phyloP scores from a whole-genome alignment of 2,888 invertebrate genomes.

The Meteorus colon region DNA sequence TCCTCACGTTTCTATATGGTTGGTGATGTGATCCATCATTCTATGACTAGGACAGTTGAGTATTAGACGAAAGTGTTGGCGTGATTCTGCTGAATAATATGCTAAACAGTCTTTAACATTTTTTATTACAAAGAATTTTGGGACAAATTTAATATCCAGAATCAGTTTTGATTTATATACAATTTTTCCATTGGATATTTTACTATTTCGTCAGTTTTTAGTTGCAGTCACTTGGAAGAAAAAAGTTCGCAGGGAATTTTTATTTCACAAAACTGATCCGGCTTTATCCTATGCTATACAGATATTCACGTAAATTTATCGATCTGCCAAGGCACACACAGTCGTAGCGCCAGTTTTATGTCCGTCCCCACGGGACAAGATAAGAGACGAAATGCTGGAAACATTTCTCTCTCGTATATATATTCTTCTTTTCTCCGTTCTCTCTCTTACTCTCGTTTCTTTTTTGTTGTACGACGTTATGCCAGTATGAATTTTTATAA shows the following conservation, averaged over 20 bases:
- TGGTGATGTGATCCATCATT: conserved; percentile 63
- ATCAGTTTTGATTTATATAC: conserved; percentile 7
- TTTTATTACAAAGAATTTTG: conserved; percentile 8
- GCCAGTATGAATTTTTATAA: conserved; percentile 70
- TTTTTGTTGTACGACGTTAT: conserved; percentile 17
- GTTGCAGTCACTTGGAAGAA: conserved; percentile 50
- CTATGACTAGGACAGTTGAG: conserved; percentile 60
- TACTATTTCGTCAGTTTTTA: conserved; percentile 2
- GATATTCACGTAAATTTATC: conserved; percentile 70
- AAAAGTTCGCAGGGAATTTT: conserved; percentile 21
- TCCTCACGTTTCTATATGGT: conserved; percentile 53
- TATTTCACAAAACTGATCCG: conserved; percentile 56
- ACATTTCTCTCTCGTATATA: conserved; percentile 48
- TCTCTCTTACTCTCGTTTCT: not conserved
- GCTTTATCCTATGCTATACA: conserved; percentile 51
- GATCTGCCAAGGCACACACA: conserved; percentile 59
- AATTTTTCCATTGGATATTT: not conserved
- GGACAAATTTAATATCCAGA: not conserved
- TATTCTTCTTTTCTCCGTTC: not conserved
- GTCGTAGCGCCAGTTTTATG: conserved; percentile 62
- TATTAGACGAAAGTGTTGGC: conserved; percentile 65
- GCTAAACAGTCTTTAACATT: conserved; percentile 20
- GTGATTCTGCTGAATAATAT: conserved; percentile 65
- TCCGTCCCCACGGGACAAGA: conserved; percentile 62
- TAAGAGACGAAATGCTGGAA: conserved; percentile 62